Conservation (phyloP, 2,888 invertebrate species). For the Zele albiditarsus region DNA sequence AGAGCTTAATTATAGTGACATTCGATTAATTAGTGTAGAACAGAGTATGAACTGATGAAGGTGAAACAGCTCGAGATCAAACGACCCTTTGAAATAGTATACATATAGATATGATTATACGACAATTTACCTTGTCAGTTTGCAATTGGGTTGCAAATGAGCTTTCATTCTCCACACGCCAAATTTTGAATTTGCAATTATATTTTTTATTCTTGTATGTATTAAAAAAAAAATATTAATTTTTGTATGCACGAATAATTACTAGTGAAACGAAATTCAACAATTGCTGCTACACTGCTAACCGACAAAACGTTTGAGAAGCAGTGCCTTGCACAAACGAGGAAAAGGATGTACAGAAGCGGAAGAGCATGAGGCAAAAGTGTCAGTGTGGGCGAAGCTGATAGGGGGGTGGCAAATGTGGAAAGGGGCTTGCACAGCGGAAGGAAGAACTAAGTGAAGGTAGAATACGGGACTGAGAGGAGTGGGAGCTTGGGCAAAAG, state of each 20-base stretch:
- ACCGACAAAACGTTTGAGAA: not conserved
- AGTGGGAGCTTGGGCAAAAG: constrained; percentile 1
- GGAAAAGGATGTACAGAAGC: not conserved
- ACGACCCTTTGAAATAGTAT: not conserved
- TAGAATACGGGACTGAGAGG: not conserved
- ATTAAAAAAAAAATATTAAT: not conserved
- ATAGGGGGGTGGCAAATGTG: not conserved
- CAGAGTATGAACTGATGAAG: not conserved
- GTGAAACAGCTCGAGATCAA: not conserved
- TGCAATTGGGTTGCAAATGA: not conserved
- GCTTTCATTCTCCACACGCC: not conserved
- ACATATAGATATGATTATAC: not conserved
- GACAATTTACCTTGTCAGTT: not conserved
- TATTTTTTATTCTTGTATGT: not conserved
- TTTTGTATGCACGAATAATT: not conserved
- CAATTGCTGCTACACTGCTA: not conserved
- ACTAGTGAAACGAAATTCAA: not conserved
- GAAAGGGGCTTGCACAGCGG: not conserved
- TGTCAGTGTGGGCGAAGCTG: not conserved
- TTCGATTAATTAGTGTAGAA: not conserved
- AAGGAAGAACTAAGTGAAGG: not conserved
- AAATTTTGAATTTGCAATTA: not conserved
- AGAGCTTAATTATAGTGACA: not conserved
- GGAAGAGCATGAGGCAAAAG: not conserved
- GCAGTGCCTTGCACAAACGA: not conserved